phyloP scores from a whole-genome alignment of 2,888 invertebrate species.

The Allophyes oxyacanthae region DNA sequence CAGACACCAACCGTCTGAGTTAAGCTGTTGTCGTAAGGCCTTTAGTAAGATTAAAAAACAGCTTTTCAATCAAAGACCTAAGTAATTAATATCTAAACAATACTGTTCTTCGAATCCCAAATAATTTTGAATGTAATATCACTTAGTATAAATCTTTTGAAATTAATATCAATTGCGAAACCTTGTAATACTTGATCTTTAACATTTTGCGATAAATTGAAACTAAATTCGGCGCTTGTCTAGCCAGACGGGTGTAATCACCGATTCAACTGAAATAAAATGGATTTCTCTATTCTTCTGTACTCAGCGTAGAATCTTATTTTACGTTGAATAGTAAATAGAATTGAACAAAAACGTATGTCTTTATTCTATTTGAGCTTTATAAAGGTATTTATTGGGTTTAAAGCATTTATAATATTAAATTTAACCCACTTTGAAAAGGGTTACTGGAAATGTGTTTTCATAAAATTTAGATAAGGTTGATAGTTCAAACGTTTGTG shows the following conservation, averaged over 20 bases:
- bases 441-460: conserved; percentile 1
- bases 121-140: background rate
- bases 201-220: conserved; percentile 1
- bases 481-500: too few relatives aligned
- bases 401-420: conserved; percentile 3
- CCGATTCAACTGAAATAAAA: conserved; percentile 8
- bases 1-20: too few relatives aligned
- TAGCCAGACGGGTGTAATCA: conserved; percentile 5
- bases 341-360: conserved; percentile 11
- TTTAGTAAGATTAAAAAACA: too few relatives aligned
- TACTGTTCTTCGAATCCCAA: background rate
- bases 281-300: background rate
- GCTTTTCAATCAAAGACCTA: too few relatives aligned
- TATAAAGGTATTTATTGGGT: conserved; percentile 3
- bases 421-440: conserved; percentile 1
- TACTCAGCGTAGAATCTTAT: conserved; percentile 2
- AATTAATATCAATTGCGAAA: background rate
- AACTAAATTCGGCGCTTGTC: conserved; percentile 7
- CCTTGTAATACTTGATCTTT: background rate
- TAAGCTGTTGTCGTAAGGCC: too few relatives aligned
- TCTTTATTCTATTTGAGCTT: conserved; percentile 15
- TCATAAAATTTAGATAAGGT: too few relatives aligned
- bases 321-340: conserved; percentile 18
- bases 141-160: background rate
- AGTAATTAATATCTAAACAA: too few relatives aligned